Conservation (phyloP, 2,888 invertebrate species). For the Sarcophaga subvicina region DNA sequence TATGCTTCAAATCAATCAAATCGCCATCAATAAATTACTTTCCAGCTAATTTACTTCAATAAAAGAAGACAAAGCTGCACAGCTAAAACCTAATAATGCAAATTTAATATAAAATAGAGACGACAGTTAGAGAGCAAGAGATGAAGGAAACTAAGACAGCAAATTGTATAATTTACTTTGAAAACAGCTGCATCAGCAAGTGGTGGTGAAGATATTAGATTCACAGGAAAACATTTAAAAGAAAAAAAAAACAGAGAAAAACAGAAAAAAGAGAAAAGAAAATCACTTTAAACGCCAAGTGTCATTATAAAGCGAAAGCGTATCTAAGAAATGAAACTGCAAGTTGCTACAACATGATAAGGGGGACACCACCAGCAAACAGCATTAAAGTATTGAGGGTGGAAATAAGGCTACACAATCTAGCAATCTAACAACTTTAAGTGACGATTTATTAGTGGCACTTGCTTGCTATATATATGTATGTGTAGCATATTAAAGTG, state of each 20-base stretch:
- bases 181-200: conserved; percentile 11
- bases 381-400: not conserved
- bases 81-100: too few species aligned
- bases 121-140: too few species aligned
- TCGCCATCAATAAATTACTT: too few species aligned
- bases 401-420: not conserved
- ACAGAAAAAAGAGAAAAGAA: not conserved
- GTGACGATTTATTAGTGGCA: conserved; percentile 1
- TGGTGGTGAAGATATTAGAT: not conserved
- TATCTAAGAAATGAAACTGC: not conserved
- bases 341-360: conserved; percentile 21
- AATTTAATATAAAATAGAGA: too few species aligned
- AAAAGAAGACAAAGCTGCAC: too few species aligned
- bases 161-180: conserved; percentile 27
- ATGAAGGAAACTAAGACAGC: not conserved
- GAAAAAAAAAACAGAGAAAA: not conserved
- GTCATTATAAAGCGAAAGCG: conserved; percentile 18
- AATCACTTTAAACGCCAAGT: conserved; percentile 33
- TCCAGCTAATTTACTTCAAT: too few species aligned
- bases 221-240: conserved; percentile 45
- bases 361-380: not conserved
- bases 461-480: not conserved
- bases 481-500: conserved; percentile 1
- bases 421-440: not conserved
- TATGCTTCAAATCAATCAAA: too few species aligned